phyloP scores from a whole-genome alignment of 2,888 invertebrate genomes.

The Petrolisthes cinctipes region DNA sequence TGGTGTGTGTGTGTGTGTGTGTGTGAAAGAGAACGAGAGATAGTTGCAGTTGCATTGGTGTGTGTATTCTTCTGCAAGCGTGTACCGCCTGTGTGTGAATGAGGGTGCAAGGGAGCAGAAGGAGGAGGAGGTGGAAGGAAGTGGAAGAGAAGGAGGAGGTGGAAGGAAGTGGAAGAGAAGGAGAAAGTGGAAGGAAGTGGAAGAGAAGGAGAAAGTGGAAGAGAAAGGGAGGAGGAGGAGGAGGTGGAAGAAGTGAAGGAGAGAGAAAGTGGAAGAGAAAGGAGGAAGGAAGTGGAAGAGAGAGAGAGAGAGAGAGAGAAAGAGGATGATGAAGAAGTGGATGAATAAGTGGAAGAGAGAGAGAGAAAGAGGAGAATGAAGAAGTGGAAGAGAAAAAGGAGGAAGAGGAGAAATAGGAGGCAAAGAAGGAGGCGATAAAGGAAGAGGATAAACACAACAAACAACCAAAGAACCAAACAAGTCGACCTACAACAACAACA shows the following conservation, averaged over 20 bases:
- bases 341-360: too few species aligned
- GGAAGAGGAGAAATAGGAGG: background rate
- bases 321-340: fast-evolving
- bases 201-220: too few species aligned
- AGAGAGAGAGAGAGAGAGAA: background rate
- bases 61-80: background rate
- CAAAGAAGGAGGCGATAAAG: background rate
- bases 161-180: background rate
- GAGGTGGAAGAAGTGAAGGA: background rate
- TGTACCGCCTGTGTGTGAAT: background rate
- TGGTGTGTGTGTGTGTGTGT: background rate
- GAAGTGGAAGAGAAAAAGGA: background rate
- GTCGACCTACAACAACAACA: too few species aligned
- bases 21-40: background rate
- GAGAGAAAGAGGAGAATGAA: fast-evolving
- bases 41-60: background rate
- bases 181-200: background rate
- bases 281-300: too few species aligned
- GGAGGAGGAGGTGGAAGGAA: background rate
- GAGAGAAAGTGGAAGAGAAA: background rate
- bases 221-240: too few species aligned
- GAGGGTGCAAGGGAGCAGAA: too few species aligned
- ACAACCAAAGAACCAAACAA: too few species aligned
- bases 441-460: background rate
- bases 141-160: background rate